Conservation (phyloP, 2,888 invertebrate genomes). For the Opisthograptis luteolata region DNA sequence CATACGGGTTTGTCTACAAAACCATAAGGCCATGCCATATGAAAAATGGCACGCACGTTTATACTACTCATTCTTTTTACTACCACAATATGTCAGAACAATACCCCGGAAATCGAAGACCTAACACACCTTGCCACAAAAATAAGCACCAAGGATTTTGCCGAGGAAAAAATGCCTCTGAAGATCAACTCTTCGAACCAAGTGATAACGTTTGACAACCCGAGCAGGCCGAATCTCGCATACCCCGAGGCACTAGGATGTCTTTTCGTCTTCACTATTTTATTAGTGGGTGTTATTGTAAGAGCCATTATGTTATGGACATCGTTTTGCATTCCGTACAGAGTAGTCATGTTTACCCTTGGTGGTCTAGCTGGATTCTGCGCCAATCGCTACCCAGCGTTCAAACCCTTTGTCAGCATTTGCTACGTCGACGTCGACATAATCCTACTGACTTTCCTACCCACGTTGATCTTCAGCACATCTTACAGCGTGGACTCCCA, state of each 20-base stretch:
- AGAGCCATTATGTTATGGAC: conserved; percentile 66
- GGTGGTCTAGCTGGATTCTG: conserved; percentile 69
- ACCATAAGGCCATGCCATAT: conserved; percentile 44
- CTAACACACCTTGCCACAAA: neutral
- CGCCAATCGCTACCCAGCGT: conserved; percentile 56
- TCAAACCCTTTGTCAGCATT: conserved; percentile 63
- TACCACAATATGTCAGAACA: conserved; percentile 11
- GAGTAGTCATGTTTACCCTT: conserved; percentile 70
- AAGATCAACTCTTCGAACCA: neutral
- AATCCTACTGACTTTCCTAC: conserved; percentile 60
- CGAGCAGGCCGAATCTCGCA: conserved; percentile 49
- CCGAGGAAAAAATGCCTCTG: neutral
- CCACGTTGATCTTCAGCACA: conserved; percentile 67
- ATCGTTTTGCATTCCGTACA: conserved; percentile 60
- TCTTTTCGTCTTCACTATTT: conserved; percentile 61
- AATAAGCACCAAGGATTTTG: neutral
- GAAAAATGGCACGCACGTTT: conserved; percentile 35
- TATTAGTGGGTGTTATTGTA: conserved; percentile 65
- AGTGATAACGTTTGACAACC: conserved; percentile 39
- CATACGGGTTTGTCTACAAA: conserved; percentile 3
- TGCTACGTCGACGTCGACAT: conserved; percentile 68
- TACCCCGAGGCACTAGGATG: conserved; percentile 63
- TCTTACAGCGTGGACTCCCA: conserved; percentile 72
- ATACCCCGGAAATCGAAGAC: neutral
- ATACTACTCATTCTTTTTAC: conserved; percentile 26